Base-by-base conservation (phyloP, 2,888 invertebrate species). In the Phortica okadai region DNA sequence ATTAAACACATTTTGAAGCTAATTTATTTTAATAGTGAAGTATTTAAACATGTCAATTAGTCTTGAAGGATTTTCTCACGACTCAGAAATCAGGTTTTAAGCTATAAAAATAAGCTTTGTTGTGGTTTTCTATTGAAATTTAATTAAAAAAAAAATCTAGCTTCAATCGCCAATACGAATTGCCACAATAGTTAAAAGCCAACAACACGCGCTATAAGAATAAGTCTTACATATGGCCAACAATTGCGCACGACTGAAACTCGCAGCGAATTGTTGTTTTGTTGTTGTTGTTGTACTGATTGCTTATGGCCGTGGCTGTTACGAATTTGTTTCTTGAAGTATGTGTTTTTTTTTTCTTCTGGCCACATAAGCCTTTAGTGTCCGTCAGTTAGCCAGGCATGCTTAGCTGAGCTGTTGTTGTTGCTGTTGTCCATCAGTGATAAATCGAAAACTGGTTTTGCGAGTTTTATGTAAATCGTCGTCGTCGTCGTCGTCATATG, bases 391-490 rank as follows among this genome's bases (percentile, higher is more conserved):
- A 75, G 77, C 81, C 81, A 79, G 72, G 50, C 50, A 14, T 50
- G 50, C 50, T 50, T 7, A 16, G 62, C 41, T 77, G 70, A 72
- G 74, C 76, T 76, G 76, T 81, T 75, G 25, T 21, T 62, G 7
- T 25, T 62, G 62, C 8, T 62, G 62, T 25, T 62, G 33, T 25
- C 33, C 62, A 62, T 74, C 74, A 59, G 72, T 77, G 76, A 76
- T 64, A 82, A 7, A 81, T 78, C 69, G 74, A 80, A 86, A 87
- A 89, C 89, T 81, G 89, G 89, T 89, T 89, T 83, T 82, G 87
- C 84, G 83, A 84, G 86, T 89, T 90, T 89, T 87, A 90, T 90
- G 89, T 90, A 89, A 90, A 89, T 90, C 82, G 85, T 81, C 16
- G 56, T 10, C 16, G 56, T 56, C 14, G 16, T 59, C 21, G 58